Evolutionary conservation across 2,888 invertebrate genomes (phyloP), one percentile per base, ranked within the genome.

Genomic region (Dilophus febrilis): DNA sequence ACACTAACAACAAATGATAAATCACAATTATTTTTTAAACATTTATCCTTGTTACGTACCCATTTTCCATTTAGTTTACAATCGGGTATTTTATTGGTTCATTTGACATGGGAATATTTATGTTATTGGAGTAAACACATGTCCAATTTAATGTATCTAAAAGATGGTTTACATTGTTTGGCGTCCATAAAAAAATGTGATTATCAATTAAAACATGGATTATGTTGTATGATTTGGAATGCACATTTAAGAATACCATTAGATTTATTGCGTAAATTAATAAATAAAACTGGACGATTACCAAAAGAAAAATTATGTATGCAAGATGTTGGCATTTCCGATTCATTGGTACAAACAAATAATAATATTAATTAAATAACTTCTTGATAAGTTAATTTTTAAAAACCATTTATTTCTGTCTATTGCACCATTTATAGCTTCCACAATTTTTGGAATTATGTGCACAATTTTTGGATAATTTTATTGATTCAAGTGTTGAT

Each of bases 21-120:
- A 38, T 28, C 16, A 11, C 16, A 31, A n/a, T 64, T 65, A 22
- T 66, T 77, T 37, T 69, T 77, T 41, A 71, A 74, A 47, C 70
- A 75, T 54, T 53, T 81, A 3, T 68, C 71, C 19, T 58, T 79
- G 18, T 58, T 86, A 42, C 74, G 75, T 37, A 68, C 71, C 34
- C 82, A 86, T 53, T 92, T 92, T 56, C 92, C 92, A 0, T 76
- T 84, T 48, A 91, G 90, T 57, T 67, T 90, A 40, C 74, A 79
- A 41, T 71, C 80, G 1, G 79, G 83, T 51, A 74, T 80, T 30
- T 64, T 94, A 31, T 65, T 91, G 37, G 75, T 83, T 12, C 87
- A 91, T 56, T 78, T 91, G 70, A 76, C 80, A 47, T 92, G 92
- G 92, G 91, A 92, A 58, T 88, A 84, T 56, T 77, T 85, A 40